Evolutionary conservation across 2,888 invertebrate genomes (phyloP).

Genomic region (Diadegma fenestrale): DNA sequence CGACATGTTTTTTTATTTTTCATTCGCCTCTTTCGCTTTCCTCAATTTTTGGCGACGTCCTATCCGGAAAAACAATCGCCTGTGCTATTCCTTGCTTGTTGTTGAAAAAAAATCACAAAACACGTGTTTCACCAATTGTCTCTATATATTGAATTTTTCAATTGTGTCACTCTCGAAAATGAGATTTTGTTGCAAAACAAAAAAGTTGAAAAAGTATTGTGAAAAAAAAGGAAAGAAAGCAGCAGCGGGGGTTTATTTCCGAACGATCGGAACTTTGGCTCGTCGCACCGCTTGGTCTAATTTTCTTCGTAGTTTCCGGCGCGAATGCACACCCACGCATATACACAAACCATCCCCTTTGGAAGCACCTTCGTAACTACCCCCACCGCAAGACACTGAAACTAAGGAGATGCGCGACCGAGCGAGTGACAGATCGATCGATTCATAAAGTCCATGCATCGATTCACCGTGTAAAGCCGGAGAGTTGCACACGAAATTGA

Average conservation of each 20-base stretch:
- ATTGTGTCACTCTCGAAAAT: not conserved
- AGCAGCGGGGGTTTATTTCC: not conserved
- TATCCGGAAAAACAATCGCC: not conserved
- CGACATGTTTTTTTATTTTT: slow-evolving; percentile 37
- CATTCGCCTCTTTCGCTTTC: not conserved
- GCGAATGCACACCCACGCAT: slow-evolving; percentile 11
- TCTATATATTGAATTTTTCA: not conserved
- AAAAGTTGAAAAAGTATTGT: not conserved
- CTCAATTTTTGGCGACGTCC: not conserved
- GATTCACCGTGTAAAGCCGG: slow-evolving; percentile 8
- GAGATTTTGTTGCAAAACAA: not conserved
- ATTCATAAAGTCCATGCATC: slow-evolving; percentile 60
- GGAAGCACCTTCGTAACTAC: slow-evolving; percentile 51
- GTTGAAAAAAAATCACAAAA: not conserved
- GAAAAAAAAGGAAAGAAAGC: not conserved
- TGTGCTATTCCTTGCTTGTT: not conserved
- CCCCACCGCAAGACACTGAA: slow-evolving; percentile 56
- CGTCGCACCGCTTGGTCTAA: slow-evolving; percentile 40
- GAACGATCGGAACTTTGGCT: not conserved
- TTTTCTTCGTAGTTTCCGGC: slow-evolving; percentile 42
- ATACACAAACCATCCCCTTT: slow-evolving; percentile 21
- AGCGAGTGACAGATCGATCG: slow-evolving; percentile 65
- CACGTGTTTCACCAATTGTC: not conserved
- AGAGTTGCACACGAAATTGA: slow-evolving; percentile 8
- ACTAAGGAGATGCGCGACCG: slow-evolving; percentile 64